Conservation (phyloP, 2,797 vertebrate genomes). For the Scyliorhinus canicula region DNA sequence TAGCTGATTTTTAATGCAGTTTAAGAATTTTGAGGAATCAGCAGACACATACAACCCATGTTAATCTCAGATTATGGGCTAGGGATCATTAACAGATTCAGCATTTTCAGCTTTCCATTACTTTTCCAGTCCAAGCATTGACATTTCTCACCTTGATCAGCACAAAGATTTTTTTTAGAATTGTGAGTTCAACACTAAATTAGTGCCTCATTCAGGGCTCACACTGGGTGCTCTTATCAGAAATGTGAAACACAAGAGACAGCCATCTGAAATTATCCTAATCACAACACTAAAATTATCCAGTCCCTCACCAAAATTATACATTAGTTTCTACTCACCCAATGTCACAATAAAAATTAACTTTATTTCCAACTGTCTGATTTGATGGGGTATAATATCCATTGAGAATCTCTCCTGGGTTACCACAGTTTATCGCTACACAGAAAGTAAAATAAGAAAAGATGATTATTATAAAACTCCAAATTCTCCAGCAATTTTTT, state of each 20-base stretch:
- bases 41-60: too few species aligned
- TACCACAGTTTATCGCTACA: slow-evolving; percentile 45
- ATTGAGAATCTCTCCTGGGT: slow-evolving; percentile 44
- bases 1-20: background rate
- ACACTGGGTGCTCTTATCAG: background rate
- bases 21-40: background rate
- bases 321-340: slow-evolving; percentile 47
- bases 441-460: too few species aligned
- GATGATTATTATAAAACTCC: background rate
- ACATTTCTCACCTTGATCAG: background rate
- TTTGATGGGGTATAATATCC: slow-evolving; percentile 39
- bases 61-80: background rate
- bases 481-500: background rate
- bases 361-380: slow-evolving; percentile 44
- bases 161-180: background rate
- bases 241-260: background rate
- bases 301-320: background rate
- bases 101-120: background rate
- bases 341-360: slow-evolving; percentile 50
- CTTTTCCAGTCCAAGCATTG: background rate
- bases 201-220: background rate
- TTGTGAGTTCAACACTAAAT: background rate
- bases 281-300: background rate
- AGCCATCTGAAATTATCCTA: background rate
- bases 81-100: background rate